Percentiles rank a stretch among this genome's conserved stretches.
Conservation (phyloP, 2,888 invertebrate species). For the Drosophila mimica region DNA sequence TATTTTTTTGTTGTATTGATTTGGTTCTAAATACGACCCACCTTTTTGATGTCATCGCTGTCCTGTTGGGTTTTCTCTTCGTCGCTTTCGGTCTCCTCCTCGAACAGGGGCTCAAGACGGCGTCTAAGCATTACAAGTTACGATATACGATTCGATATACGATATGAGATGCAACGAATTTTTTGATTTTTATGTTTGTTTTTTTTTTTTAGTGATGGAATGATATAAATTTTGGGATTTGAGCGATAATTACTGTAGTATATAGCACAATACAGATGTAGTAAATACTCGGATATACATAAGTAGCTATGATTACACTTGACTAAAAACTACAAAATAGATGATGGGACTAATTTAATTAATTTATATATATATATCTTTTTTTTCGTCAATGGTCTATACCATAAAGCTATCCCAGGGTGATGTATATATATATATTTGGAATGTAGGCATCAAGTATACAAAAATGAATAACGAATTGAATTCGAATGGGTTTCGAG, state of each 20-base stretch:
- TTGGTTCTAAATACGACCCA: conserved; percentile 83
- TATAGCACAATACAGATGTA: conserved; percentile 20
- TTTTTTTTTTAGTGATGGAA: conserved; percentile 39
- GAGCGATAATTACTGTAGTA: conserved; percentile 30
- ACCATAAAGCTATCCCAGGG: conserved; percentile 21
- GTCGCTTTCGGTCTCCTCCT: conserved; percentile 92
- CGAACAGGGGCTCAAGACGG: conserved; percentile 92
- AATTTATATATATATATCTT: neutral
- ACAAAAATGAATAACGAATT: conserved; percentile 45
- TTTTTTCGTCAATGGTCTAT: neutral
- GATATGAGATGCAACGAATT: conserved; percentile 65
- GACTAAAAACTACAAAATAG: conserved; percentile 31
- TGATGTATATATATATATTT: conserved; percentile 22
- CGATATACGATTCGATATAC: conserved; percentile 64
- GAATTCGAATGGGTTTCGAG: conserved; percentile 37
- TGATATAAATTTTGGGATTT: conserved; percentile 63
- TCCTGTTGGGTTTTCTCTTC: conserved; percentile 85
- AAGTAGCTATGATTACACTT: conserved; percentile 25
- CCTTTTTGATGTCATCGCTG: conserved; percentile 85
- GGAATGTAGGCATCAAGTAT: conserved; percentile 10
- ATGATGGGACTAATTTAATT: conserved; percentile 17
- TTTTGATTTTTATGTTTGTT: conserved; percentile 1
- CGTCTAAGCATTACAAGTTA: conserved; percentile 86
- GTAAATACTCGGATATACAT: conserved; percentile 20
- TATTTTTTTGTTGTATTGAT: neutral